phyloP scores from a whole-genome alignment of 2,113 vertebrate genomes.

The Chitala chitala region DNA sequence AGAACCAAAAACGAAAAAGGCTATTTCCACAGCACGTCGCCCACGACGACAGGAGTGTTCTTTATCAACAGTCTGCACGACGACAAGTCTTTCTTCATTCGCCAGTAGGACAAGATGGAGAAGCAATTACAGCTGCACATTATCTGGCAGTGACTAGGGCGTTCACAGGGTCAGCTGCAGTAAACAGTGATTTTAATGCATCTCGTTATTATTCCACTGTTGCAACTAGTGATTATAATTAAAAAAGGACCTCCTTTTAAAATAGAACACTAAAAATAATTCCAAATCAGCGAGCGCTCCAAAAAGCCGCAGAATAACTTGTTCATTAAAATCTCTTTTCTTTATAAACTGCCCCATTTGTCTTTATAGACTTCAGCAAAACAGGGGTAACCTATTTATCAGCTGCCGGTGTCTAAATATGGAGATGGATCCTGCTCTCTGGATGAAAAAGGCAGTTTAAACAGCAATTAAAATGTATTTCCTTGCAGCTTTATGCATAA shows the following conservation, averaged over 20 bases:
- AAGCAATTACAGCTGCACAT: conserved; percentile 58
- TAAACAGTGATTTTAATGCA: conserved; percentile 43
- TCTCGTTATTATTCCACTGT: conserved; percentile 41
- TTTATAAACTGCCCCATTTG: conserved; percentile 49
- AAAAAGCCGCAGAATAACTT: conserved; percentile 32
- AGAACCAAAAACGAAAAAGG: conserved; percentile 42
- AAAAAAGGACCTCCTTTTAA: no score
- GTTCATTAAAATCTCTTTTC: conserved; percentile 48
- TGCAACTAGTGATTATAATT: no score
- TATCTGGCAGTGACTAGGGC: conserved; percentile 44
- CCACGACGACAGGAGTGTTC: conserved; percentile 40
- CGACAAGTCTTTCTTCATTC: conserved; percentile 40
- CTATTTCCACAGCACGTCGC: conserved; percentile 38
- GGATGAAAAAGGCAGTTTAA: conserved; percentile 56
- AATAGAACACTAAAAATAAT: background rate
- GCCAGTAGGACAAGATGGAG: conserved; percentile 50
- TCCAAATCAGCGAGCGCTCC: background rate
- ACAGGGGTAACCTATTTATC: conserved; percentile 53
- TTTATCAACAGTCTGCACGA: conserved; percentile 47
- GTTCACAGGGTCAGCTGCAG: conserved; percentile 46
- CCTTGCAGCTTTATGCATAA: conserved; percentile 49
- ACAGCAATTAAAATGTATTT: conserved; percentile 65
- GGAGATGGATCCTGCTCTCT: conserved; percentile 44
- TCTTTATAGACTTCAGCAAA: conserved; percentile 50
- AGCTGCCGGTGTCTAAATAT: conserved; percentile 45